These are phyloP conservation scores for Galendromus occidentalis DNA, from an alignment of 1,140 invertebrate species.

Conservation along the genomic window DNA sequence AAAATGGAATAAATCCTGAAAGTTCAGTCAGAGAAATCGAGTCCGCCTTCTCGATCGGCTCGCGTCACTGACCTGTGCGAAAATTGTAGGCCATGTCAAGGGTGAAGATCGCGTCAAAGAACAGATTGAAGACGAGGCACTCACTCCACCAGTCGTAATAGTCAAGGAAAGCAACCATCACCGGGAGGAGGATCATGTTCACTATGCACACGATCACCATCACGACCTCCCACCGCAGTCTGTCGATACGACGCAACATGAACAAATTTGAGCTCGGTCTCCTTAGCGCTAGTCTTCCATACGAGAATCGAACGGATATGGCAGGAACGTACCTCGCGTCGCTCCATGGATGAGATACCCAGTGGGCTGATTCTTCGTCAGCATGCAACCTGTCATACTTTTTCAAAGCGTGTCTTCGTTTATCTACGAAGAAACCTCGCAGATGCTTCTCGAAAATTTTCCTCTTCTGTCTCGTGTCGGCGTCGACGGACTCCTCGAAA, in stretches of 20 bases:
- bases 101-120: neutral
- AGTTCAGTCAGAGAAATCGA: too few species aligned
- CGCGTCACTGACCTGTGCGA: neutral
- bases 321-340: neutral
- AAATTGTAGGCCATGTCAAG: neutral
- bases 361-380: neutral
- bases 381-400: neutral
- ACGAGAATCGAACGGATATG: neutral
- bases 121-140: neutral
- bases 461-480: neutral
- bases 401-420: neutral
- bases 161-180: slow-evolving; percentile 1
- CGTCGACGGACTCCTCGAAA: neutral
- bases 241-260: neutral
- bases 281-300: too few species aligned
- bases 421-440: neutral
- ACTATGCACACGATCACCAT: neutral
- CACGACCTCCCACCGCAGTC: neutral
- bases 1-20: too few species aligned
- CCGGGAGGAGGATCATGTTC: neutral
- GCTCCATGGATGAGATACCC: neutral
- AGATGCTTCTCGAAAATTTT: slow-evolving; percentile 2
- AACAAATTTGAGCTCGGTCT: too few species aligned
- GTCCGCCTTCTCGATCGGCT: too few species aligned
- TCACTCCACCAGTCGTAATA: neutral